A percentile compares a stretch with the other conserved stretches of the same genome.
phyloP scores from a whole-genome alignment of 1,140 invertebrate species.

The Zeugodacus cucurbitae region DNA sequence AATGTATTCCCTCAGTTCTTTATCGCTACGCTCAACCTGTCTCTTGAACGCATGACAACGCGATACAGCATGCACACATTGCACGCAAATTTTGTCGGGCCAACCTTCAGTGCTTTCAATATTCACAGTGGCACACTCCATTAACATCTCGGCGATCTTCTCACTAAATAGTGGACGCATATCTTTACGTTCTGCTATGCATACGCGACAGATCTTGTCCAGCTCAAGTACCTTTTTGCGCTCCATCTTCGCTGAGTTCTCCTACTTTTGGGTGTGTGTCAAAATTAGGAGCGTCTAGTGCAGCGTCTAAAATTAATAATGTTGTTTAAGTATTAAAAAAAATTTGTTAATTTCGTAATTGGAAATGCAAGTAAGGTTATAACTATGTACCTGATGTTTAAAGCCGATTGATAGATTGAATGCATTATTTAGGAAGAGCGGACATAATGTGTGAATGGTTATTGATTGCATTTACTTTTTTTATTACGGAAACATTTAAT shows the following conservation, averaged over 20 bases:
- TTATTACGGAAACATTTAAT: too few species aligned
- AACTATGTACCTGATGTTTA: too few species aligned
- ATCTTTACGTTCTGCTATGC: slow-evolving; percentile 71
- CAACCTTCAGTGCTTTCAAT: slow-evolving; percentile 70
- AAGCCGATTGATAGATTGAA: too few species aligned
- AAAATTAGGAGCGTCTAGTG: neutral
- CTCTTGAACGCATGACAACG: slow-evolving; percentile 71
- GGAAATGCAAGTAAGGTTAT: too few species aligned
- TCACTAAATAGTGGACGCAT: slow-evolving; percentile 73
- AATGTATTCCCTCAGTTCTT: slow-evolving; percentile 66
- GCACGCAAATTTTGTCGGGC: slow-evolving; percentile 70
- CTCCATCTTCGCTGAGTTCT: slow-evolving; percentile 51
- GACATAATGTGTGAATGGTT: too few species aligned
- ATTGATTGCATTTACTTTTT: too few species aligned
- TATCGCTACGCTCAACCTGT: slow-evolving; percentile 70
- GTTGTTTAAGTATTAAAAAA: neutral
- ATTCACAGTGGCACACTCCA: slow-evolving; percentile 71
- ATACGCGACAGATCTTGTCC: slow-evolving; percentile 73
- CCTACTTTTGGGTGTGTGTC: neutral
- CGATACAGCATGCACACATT: slow-evolving; percentile 72
- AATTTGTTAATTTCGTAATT: too few species aligned
- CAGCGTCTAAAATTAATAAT: neutral
- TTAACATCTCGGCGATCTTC: slow-evolving; percentile 72
- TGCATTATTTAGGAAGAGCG: too few species aligned
- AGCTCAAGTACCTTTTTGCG: slow-evolving; percentile 65